phyloP scores from a whole-genome alignment of 1,140 invertebrate genomes.

The Heliconius nattereri region DNA sequence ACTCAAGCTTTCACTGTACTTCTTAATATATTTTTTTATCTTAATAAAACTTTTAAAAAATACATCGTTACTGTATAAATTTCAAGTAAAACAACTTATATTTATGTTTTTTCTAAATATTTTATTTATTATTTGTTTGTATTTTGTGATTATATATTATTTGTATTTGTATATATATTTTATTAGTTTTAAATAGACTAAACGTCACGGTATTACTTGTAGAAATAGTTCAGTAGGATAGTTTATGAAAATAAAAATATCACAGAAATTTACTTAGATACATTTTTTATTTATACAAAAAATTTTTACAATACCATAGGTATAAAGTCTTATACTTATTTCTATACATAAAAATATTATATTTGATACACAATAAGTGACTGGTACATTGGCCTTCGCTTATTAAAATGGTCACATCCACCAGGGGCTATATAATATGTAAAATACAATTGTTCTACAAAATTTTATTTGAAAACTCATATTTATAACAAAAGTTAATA shows the following conservation, averaged over 20 bases:
- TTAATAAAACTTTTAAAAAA: background rate
- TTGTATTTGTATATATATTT: no score
- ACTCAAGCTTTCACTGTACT: background rate
- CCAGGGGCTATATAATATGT: constrained; percentile 44
- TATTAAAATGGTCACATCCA: constrained; percentile 41
- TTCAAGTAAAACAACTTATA: no score
- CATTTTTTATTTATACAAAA: constrained; percentile 48
- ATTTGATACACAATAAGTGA: constrained; percentile 46
- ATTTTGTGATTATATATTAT: no score
- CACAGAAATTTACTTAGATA: constrained; percentile 22
- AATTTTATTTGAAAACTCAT: background rate
- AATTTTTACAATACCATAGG: constrained; percentile 24
- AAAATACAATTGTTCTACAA: constrained; percentile 5
- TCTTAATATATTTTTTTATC: background rate
- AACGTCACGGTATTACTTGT: no score
- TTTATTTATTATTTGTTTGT: no score
- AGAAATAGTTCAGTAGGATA: background rate
- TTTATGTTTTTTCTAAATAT: no score
- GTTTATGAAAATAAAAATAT: background rate
- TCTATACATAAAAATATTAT: constrained; percentile 46
- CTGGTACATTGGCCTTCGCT: constrained; percentile 51
- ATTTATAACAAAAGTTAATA: background rate
- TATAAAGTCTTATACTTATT: constrained; percentile 35
- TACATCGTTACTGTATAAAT: background rate
- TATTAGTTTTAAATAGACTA: no score